A percentile compares a stretch with the other conserved stretches of the same genome.
Conservation (phyloP, 2,113 vertebrate species). For the Tychaedon coryphoeus region DNA sequence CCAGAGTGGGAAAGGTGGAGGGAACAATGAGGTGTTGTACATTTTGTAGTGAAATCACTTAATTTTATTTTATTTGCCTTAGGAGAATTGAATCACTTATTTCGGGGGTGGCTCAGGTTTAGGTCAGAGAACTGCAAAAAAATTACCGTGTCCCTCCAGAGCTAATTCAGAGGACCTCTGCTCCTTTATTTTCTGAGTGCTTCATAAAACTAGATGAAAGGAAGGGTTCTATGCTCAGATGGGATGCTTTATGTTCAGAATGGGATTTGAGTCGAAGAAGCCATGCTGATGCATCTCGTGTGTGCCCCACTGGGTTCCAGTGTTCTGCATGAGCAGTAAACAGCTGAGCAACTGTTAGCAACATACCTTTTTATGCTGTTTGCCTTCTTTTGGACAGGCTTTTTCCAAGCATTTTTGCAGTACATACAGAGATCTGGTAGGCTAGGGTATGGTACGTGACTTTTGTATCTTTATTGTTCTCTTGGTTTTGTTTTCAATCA, state of each 20-base stretch:
- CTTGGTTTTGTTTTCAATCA: neutral
- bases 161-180: neutral
- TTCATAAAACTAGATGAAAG: constrained; percentile 42
- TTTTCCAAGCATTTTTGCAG: neutral
- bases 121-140: neutral
- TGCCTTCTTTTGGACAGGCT: neutral
- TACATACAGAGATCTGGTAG: neutral
- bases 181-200: neutral
- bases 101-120: neutral
- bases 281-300: neutral
- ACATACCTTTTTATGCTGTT: neutral
- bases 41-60: neutral
- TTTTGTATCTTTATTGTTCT: neutral
- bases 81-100: neutral
- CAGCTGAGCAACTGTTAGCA: neutral
- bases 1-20: neutral
- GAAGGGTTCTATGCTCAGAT: neutral
- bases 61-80: neutral
- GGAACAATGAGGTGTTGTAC: neutral
- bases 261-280: neutral
- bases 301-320: neutral
- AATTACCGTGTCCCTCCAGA: neutral
- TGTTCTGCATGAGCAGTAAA: neutral
- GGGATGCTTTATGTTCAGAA: constrained; percentile 23
- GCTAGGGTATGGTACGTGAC: neutral